Base-by-base conservation (phyloP, 2,113 vertebrate species). In the Rynchops niger region DNA sequence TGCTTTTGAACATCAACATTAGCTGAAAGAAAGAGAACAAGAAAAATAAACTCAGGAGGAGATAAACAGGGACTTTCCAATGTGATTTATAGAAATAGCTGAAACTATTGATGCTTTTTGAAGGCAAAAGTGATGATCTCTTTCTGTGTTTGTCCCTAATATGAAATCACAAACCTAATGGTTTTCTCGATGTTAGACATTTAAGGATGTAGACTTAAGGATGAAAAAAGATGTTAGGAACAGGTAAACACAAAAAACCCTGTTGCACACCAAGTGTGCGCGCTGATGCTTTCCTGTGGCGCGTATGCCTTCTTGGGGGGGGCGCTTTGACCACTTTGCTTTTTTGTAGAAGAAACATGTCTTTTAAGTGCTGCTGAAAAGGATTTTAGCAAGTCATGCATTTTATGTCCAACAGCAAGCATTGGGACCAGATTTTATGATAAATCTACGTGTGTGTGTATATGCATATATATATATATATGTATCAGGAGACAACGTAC, bases 391-490 rank as follows among this genome's bases (percentile, higher is more conserved):
- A 4, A 72, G 56, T 65, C 5, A 3, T 11, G 21, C 5, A 11
- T 22, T n/a, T 36, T 3, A 12, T 70, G 29, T 59, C 50, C 59
- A 32, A 34, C 25, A 70, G 36, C 19, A 81, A 74, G 16, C 13
- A 4, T 3, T 27, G 63, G 40, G 30, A 40, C n/a, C 5, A n/a
- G 34, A n/a, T 34, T 29, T 89, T 36, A 7, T 5, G 6, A 29
- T 63, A 58, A 67, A n/a, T 69, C 19, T 14, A 19, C 13, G 25
- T 63, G 6, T 61, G 23, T 26, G 7, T 61, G 26, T 32, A 15
- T 9, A 3, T 29, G 1, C 62, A 4, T 34, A 4, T 29, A 1
- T n/a, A 22, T 11, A 11, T 29, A 9, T 45, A 4, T 30, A 3
- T 21, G 0, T 69, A 7, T n/a, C 9, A 43, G 25, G 38, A 58